Evolutionary conservation across 2,888 invertebrate species (phyloP).

Genomic region (Drosophila colorata): DNA sequence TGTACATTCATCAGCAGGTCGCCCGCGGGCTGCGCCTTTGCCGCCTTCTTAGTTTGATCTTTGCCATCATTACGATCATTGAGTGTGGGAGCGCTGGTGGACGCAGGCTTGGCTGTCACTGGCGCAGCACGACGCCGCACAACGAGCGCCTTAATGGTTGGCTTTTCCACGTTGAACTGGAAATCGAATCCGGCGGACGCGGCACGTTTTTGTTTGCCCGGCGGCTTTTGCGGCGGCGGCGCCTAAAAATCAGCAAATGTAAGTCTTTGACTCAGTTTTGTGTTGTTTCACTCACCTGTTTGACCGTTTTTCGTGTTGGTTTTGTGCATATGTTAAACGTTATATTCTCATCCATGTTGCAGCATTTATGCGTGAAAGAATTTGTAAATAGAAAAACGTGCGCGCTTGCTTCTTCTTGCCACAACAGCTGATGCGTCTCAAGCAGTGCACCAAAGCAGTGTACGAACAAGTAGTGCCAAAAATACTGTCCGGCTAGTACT

Average conservation of each 20-base stretch:
- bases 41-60: not conserved
- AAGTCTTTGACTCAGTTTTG: not conserved
- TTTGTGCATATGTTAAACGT: slow-evolving; percentile 68
- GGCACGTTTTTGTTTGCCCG: slow-evolving; percentile 41
- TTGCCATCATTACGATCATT: no score
- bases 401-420: slow-evolving; percentile 52
- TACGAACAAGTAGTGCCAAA: not conserved
- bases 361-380: slow-evolving; percentile 14
- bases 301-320: slow-evolving; percentile 36
- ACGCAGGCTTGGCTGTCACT: not conserved
- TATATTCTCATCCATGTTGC: slow-evolving; percentile 64
- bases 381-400: slow-evolving; percentile 68
- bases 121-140: slow-evolving; percentile 69
- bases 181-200: slow-evolving; percentile 40
- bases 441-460: slow-evolving; percentile 25
- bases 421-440: slow-evolving; percentile 30
- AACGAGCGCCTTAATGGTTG: slow-evolving; percentile 83
- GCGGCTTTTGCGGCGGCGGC: slow-evolving; percentile 10
- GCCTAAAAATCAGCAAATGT: slow-evolving; percentile 2
- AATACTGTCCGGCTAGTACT: not conserved
- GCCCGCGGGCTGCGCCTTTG: not conserved
- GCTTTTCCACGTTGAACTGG: slow-evolving; percentile 62
- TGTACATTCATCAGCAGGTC: slow-evolving; percentile 26
- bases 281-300: slow-evolving; percentile 47
- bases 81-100: no score